Conservation (phyloP, 2,113 vertebrate species). For the Sylvicapra grimmia region DNA sequence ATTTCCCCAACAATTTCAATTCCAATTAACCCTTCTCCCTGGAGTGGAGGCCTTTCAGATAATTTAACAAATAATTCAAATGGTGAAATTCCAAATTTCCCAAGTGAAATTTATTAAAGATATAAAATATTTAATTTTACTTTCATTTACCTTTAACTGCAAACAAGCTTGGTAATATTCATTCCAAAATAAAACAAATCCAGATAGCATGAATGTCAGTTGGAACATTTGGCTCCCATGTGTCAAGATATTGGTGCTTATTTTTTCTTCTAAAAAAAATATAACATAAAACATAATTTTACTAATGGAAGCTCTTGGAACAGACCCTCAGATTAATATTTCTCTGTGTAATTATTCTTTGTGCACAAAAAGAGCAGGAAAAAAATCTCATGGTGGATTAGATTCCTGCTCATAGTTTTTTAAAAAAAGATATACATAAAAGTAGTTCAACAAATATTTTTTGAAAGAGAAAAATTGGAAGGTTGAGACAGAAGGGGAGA, state of each 20-base stretch:
- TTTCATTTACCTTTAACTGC: neutral
- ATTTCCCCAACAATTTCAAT: neutral
- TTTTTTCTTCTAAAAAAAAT: neutral
- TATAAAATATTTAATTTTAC: neutral
- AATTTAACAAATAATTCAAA: neutral
- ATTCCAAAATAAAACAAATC: constrained; percentile 9
- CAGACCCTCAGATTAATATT: neutral
- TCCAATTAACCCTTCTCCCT: neutral
- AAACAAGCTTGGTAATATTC: neutral
- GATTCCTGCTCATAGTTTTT: neutral
- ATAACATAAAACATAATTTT: neutral
- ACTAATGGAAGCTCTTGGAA: neutral
- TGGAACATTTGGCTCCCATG: neutral
- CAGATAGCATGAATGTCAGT: neutral
- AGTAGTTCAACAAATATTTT: neutral
- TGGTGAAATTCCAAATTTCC: neutral
- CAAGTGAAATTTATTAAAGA: constrained; percentile 1
- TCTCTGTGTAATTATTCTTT: neutral
- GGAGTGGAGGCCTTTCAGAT: neutral
- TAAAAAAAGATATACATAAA: neutral
- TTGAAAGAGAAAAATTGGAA: neutral
- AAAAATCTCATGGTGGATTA: neutral
- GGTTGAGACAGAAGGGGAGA: neutral
- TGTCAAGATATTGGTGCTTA: neutral
- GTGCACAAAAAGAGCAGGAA: neutral